Base-by-base conservation (phyloP, 2,113 vertebrate genomes). In the Rhabdomys dilectus region DNA sequence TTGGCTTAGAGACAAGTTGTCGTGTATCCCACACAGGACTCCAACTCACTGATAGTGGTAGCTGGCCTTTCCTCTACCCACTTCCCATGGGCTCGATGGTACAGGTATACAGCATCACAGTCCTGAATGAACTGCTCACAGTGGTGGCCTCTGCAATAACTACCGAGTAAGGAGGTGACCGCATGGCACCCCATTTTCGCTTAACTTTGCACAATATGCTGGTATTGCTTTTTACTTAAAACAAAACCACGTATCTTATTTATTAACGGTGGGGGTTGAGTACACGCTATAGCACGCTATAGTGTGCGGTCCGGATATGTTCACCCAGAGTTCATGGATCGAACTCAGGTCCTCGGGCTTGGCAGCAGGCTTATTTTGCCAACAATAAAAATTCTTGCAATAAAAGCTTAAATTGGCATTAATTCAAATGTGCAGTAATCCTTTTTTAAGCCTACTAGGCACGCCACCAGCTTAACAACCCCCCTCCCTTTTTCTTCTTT, bases 141-240 rank as follows among this genome's bases (percentile, higher is more conserved):
- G 34, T 0, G 7, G 42, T 5, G 29, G 36, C 7, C 17, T 73
- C 34, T 5, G 15, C 15, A 22, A 22, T 7, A 15, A 13, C 34
- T 19, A 8, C 19, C 1, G 1, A 6, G 62, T 0, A 10, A 31
- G 9, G 26, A 26, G 36, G 29, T 39, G 7, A 0, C 19, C 3
- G 0, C 5, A 11, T 0, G 0, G 19, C 24, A 42, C 34, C 58
- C 70, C 39, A 29, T 2, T 7, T 17, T 77, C 19, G 3, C 39
- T 34, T 16, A 51, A 58, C 11, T 77, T 13, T 21, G 48, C 75
- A 56, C 53, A 4, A 0, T 16, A 66, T 3, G 68, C 58, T 70
- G 1, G 11, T 17, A 24, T 17, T 64, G 51, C 26, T 42, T 53
- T 80, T 77, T 48, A 77, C 76, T 64, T 39, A 87, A 81, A 66